phyloP scores from a whole-genome alignment of 1,140 invertebrate species.

The Megalopta genalis region DNA sequence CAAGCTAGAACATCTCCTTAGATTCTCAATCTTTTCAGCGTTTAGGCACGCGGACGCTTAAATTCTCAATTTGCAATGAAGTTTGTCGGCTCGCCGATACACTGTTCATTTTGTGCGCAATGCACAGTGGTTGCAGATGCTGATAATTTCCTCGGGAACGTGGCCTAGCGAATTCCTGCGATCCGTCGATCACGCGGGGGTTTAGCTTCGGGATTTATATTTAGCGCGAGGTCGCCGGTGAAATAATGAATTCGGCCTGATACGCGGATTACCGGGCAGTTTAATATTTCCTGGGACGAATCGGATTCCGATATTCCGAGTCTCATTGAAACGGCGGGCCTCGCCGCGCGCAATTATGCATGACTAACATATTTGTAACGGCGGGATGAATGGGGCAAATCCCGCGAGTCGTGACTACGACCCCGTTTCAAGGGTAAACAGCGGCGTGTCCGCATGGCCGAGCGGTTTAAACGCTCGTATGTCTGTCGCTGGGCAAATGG shows the following conservation, averaged over 20 bases:
- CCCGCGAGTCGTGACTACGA: conserved; percentile 15
- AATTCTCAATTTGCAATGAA: too few species aligned
- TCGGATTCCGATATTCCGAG: conserved; percentile 35
- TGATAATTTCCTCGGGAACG: too few species aligned
- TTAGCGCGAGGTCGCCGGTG: conserved; percentile 12
- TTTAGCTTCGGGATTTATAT: conserved; percentile 25
- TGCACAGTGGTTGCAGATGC: too few species aligned
- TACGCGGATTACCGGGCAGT: conserved; percentile 2
- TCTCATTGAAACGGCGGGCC: conserved; percentile 26
- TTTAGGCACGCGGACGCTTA: too few species aligned
- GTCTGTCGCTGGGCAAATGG: background rate
- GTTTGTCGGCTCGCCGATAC: too few species aligned
- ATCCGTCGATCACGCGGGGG: conserved; percentile 31
- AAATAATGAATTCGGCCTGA: conserved; percentile 28
- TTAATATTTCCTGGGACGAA: conserved; percentile 32
- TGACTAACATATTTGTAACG: conserved; percentile 39
- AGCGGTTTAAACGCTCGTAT: conserved; percentile 27
- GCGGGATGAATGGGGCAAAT: conserved; percentile 17
- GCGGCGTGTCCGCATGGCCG: background rate
- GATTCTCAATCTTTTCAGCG: too few species aligned
- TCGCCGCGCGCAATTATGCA: conserved; percentile 27
- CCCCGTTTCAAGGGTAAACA: conserved; percentile 31
- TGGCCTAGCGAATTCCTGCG: conserved; percentile 1
- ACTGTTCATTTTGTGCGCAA: too few species aligned
- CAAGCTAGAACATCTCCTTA: too few species aligned